Evolutionary conservation across 2,113 vertebrate species (phyloP), one percentile per base, ranked within the genome.

Genomic region (Oreochromis tanganicae): DNA sequence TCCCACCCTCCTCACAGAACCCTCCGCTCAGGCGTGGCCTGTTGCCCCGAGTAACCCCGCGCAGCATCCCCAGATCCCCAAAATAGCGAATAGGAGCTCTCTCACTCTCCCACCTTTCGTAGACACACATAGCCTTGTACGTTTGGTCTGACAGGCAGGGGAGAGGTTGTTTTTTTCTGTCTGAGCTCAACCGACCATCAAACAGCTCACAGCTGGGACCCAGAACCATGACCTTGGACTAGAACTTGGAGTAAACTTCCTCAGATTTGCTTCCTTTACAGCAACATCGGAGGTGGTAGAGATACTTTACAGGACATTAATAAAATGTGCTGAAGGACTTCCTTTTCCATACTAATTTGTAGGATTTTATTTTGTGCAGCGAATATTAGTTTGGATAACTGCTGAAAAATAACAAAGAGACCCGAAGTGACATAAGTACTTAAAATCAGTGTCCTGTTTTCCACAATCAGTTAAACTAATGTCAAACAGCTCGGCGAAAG

Each of bases 121-220:
- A 79, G 83, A 91, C 85, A 92, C 78, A 83, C 85, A 50, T 13
- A 87, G 84, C 86, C 81, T 86, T 91, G 88, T 90, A 91, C 91
- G 80, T 91, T 92, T 94, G 88, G 90, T 90, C 92, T 75, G 81
- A 87, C 87, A 88, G 80, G 81, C 80, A 87, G 82, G 86, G 61
- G 89, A 91, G 84, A 93, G 85, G 84, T 90, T 94, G 85, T 93
- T 93, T 93, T 75, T 93, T 91, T 87, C 93, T 87, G 91, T 88
- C 87, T 91, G 91, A 92, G 89, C 84, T 94, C 93, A 96, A 85
- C 92, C 95, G 89, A 95, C 93, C 93, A 95, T 95, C 95, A 96
- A 94, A 95, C 89, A 57, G 48, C 75, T 90, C 89, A 87, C 95
- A 95, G 92, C 93, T 94, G 95, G 89, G 87, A 92, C 84, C 85